Conservation (phyloP, 2,888 invertebrate genomes). For the Nomada ruficornis region DNA sequence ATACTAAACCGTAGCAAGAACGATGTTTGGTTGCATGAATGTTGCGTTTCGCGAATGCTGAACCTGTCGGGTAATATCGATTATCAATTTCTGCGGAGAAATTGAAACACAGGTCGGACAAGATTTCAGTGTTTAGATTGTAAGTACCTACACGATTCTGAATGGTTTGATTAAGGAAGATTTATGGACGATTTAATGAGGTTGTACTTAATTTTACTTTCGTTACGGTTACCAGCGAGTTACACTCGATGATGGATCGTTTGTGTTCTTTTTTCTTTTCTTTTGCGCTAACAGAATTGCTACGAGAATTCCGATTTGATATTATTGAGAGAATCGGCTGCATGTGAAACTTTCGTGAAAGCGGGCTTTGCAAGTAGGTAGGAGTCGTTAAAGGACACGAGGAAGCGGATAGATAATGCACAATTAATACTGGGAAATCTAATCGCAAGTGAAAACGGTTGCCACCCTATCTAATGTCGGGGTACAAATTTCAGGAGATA, state of each 20-base stretch:
- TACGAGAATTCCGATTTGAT: no score
- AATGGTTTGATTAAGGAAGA: not conserved
- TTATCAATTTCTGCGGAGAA: slow-evolving; percentile 25
- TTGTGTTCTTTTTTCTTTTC: no score
- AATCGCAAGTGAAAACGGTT: not conserved
- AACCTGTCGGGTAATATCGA: slow-evolving; percentile 14
- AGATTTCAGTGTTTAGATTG: not conserved
- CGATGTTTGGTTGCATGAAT: not conserved
- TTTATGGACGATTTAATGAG: slow-evolving; percentile 2
- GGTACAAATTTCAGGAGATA: no score
- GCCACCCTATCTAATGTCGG: not conserved
- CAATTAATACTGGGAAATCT: slow-evolving; percentile 1
- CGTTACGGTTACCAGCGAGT: not conserved
- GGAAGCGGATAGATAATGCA: slow-evolving; percentile 1
- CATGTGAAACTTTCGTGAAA: not conserved
- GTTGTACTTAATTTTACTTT: slow-evolving; percentile 1
- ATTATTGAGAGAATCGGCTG: no score
- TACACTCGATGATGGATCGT: no score
- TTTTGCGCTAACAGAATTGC: no score
- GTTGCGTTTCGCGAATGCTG: not conserved
- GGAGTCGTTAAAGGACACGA: not conserved
- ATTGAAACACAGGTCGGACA: slow-evolving; percentile 1
- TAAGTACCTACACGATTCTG: not conserved
- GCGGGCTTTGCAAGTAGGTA: not conserved
- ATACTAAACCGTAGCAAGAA: no score